phyloP scores from a whole-genome alignment of 2,113 vertebrate genomes.

The Epinephelus moara region DNA sequence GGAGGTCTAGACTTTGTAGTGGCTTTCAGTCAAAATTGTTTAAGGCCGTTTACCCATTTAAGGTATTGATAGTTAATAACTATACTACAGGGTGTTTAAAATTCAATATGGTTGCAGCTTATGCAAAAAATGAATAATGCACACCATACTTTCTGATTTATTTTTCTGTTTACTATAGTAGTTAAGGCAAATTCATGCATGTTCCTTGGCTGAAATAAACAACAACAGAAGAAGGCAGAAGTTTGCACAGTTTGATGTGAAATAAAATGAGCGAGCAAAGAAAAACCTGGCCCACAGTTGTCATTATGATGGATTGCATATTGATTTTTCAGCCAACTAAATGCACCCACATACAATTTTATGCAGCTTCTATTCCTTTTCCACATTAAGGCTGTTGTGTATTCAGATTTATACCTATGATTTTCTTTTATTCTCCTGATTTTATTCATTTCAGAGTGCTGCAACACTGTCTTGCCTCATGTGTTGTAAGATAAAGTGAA shows the following conservation, averaged over 20 bases:
- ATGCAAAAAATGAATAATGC: background rate
- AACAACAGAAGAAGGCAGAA: background rate
- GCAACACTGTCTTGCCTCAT: background rate
- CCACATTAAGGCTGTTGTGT: background rate
- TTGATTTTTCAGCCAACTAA: constrained; percentile 13
- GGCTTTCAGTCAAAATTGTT: background rate
- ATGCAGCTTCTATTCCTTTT: constrained; percentile 1
- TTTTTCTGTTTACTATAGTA: background rate
- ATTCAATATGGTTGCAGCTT: background rate
- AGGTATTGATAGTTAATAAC: background rate
- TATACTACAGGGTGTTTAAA: background rate
- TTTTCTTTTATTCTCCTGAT: background rate
- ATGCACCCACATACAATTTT: constrained; percentile 1
- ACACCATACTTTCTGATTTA: background rate
- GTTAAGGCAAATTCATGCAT: background rate
- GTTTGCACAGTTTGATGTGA: constrained; percentile 2
- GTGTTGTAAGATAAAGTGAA: background rate
- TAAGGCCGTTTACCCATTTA: background rate
- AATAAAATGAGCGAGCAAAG: constrained; percentile 6
- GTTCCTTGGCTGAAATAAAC: constrained; percentile 9
- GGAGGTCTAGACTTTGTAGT: constrained; percentile 21
- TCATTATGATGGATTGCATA: constrained; percentile 34
- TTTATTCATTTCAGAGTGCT: background rate
- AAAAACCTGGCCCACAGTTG: constrained; percentile 14
- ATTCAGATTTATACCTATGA: background rate